Base-by-base conservation (phyloP, 2,888 invertebrate species). In the Limnephilus rhombicus region DNA sequence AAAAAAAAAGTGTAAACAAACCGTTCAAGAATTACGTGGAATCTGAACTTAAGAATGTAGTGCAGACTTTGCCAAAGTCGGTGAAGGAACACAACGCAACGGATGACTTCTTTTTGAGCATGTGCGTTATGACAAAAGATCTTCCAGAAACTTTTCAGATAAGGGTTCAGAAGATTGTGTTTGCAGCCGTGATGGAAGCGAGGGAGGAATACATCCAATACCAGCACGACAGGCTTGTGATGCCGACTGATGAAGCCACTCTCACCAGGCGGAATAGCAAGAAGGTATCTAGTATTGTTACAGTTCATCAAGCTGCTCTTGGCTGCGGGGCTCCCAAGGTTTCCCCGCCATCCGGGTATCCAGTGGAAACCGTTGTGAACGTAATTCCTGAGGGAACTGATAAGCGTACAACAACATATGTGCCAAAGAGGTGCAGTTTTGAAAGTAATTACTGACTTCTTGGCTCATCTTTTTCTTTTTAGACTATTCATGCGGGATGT, bases 71-170 rank as follows among this genome's bases (percentile, higher is more conserved):
- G 68, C 68, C 68, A 68, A 68, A 68, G 68, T 68, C 68, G 1
- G 68, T 68, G 11, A 68, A 68, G 24, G 68, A 68, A 68, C 68
- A n/a, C 68, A 68, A 68, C 9, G 68, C 68, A 24, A 68, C 68
- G 9, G 68, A 68, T 68, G 68, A 68, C n/a, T 68, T 68, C n/a
- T 68, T 68, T n/a, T 68, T 68, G 68, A 68, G 68, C 68, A 68
- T 68, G 68, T 68, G 68, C 68, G n/a, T 68, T 68, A 68, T 68
- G 68, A 68, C 68, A 7, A 68, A 68, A 68, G 68, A 68, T 68
- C 68, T 68, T 68, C 68, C 68, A n/a, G 68, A 68, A 68, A 68
- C 68, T 68, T 68, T 68, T n/a, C 68, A 68, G n/a, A 68, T 68
- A 7, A 24, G 68, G 68, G 24, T 68, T 0, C 68, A 68, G 68